Percentiles rank a stretch among this genome's conserved stretches.
Conservation (phyloP, 2,888 invertebrate species). For the Octonoba sinensis region DNA sequence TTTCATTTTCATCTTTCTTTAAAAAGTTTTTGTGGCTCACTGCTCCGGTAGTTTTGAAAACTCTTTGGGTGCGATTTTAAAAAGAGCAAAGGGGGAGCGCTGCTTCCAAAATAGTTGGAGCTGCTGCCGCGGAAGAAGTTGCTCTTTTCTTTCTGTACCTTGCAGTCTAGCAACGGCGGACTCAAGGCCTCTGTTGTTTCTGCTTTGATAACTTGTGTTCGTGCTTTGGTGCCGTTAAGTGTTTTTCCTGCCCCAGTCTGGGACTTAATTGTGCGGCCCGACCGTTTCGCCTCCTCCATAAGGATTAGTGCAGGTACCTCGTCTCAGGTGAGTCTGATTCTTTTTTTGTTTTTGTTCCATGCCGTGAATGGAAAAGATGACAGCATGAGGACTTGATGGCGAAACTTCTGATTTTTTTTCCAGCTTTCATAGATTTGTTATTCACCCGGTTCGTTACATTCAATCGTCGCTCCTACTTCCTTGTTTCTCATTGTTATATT, state of each 20-base stretch:
- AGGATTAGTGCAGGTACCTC: neutral
- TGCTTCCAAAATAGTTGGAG: conserved; percentile 20
- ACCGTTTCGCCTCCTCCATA: neutral
- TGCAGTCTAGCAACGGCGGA: conserved; percentile 37
- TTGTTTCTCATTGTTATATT: neutral
- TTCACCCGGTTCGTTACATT: neutral
- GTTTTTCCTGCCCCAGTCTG: conserved; percentile 1
- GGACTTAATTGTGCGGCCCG: conserved; percentile 11
- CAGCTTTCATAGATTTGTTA: neutral
- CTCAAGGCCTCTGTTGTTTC: conserved; percentile 24
- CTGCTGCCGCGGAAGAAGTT: conserved; percentile 1
- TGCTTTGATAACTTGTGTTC: conserved; percentile 2
- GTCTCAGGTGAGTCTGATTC: conserved; percentile 3
- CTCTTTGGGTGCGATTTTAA: neutral
- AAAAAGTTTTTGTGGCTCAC: too few species aligned
- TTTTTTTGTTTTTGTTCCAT: neutral
- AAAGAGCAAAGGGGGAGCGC: conserved; percentile 1
- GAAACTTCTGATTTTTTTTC: neutral
- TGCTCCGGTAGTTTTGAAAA: too few species aligned
- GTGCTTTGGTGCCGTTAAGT: neutral
- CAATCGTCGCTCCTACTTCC: neutral
- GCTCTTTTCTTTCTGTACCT: conserved; percentile 30
- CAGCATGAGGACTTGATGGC: neutral
- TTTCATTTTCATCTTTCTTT: too few species aligned
- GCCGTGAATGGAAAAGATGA: too few species aligned